phyloP scores from a whole-genome alignment of 1,140 invertebrate species.

The Hyles euphorbiae region DNA sequence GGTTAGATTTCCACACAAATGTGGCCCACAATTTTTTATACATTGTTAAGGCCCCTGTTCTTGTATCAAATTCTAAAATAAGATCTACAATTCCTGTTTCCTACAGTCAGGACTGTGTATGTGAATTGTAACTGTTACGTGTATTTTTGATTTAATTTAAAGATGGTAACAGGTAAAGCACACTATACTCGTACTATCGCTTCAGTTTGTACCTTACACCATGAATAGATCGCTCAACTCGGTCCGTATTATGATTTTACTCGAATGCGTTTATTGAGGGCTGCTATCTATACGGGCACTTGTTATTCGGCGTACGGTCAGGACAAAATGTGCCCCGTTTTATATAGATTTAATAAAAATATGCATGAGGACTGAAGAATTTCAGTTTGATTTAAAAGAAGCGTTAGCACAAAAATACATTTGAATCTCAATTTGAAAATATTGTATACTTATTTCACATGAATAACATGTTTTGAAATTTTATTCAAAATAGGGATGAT shows the following conservation, averaged over 20 bases:
- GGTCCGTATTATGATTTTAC: conserved; percentile 47
- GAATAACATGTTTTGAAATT: too few species aligned
- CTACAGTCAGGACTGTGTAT: too few species aligned
- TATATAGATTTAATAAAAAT: conserved; percentile 1
- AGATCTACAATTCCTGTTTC: too few species aligned
- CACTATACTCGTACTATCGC: conserved; percentile 5
- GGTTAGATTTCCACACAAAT: too few species aligned
- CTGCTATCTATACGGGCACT: conserved; percentile 32
- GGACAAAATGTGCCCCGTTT: conserved; percentile 17
- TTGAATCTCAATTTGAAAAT: too few species aligned
- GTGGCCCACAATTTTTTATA: too few species aligned
- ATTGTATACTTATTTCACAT: too few species aligned
- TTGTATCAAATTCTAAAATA: too few species aligned
- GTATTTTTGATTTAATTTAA: neutral
- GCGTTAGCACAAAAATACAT: too few species aligned
- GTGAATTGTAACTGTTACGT: neutral
- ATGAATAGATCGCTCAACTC: neutral
- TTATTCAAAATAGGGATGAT: too few species aligned
- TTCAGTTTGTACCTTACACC: conserved; percentile 12
- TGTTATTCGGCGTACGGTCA: conserved; percentile 29
- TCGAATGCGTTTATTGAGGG: conserved; percentile 46
- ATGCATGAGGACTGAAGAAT: conserved; percentile 4
- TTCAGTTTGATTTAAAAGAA: neutral
- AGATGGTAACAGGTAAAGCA: neutral
- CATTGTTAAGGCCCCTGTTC: too few species aligned